Evolutionary conservation across 35 echinoderm and acorn worm species (phyloP).

Genomic region (Ophioderma brevispina): DNA sequence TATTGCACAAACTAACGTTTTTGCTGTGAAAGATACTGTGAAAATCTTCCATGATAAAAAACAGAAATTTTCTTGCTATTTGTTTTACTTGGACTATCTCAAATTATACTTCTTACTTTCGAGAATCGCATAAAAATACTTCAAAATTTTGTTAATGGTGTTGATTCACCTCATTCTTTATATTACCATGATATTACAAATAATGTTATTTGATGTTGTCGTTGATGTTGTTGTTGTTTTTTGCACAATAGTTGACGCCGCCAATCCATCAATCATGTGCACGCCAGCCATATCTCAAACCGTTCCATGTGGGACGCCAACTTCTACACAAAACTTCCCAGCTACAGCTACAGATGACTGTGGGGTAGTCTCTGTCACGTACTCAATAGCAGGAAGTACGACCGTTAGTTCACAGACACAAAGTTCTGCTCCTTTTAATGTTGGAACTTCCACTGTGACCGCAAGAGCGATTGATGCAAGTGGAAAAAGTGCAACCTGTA

Average conservation of each 20-base stretch:
- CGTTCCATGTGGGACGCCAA: not conserved
- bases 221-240: no score
- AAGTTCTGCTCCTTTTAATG: not conserved
- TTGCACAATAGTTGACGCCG: not conserved
- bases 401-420: not conserved
- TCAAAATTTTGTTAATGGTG: no score
- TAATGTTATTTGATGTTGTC: no score
- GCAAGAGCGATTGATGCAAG: not conserved
- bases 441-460: not conserved
- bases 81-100: no score
- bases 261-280: not conserved
- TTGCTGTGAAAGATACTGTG: no score
- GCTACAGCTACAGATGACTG: not conserved
- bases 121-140: no score
- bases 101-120: no score
- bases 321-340: not conserved
- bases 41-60: no score
- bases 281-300: not conserved
- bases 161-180: no score
- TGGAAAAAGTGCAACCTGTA: not conserved
- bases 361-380: not conserved
- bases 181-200: no score
- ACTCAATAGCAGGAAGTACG: not conserved
- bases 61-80: no score
- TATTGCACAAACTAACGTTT: no score